Evolutionary conservation across 1,140 invertebrate genomes (phyloP).

Genomic region (Drosophila oshimai): DNA sequence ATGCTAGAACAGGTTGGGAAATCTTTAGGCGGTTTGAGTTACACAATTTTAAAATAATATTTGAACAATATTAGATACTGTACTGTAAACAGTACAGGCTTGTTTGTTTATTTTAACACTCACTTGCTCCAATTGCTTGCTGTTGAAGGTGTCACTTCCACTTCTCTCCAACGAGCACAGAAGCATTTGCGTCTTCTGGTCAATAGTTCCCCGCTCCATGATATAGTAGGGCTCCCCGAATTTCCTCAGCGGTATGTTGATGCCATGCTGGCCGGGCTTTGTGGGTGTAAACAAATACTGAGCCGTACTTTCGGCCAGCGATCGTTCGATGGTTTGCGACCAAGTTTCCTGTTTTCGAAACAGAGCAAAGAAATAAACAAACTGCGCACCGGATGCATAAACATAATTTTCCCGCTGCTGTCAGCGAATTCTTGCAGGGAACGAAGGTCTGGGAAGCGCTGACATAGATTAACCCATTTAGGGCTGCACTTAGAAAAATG

Average conservation of each 20-base stretch:
- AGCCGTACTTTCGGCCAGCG: constrained; percentile 66
- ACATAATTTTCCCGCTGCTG: constrained; percentile 31
- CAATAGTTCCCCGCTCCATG: constrained; percentile 71
- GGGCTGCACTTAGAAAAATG: neutral
- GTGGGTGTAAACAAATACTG: constrained; percentile 72
- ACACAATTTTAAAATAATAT: neutral
- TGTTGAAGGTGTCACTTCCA: constrained; percentile 51
- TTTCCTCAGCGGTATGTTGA: constrained; percentile 54
- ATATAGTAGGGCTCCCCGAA: constrained; percentile 74
- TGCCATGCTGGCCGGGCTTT: constrained; percentile 51
- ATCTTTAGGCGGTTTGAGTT: neutral
- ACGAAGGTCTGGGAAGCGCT: constrained; percentile 30
- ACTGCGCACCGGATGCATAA: constrained; percentile 35
- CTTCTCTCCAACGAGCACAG: constrained; percentile 41
- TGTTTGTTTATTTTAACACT: neutral
- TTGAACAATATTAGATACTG: neutral
- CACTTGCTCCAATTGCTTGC: constrained; percentile 74
- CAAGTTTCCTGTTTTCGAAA: constrained; percentile 67
- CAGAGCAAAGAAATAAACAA: constrained; percentile 27
- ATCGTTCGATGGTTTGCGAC: constrained; percentile 69
- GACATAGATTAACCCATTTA: constrained; percentile 41
- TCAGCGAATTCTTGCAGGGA: constrained; percentile 42
- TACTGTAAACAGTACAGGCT: neutral
- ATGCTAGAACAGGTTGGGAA: too few species aligned
- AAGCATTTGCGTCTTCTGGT: constrained; percentile 69